Evolutionary conservation across 2,113 vertebrate genomes (phyloP), one percentile per base, ranked within the genome.

Genomic region (Ceyx melanurus): DNA sequence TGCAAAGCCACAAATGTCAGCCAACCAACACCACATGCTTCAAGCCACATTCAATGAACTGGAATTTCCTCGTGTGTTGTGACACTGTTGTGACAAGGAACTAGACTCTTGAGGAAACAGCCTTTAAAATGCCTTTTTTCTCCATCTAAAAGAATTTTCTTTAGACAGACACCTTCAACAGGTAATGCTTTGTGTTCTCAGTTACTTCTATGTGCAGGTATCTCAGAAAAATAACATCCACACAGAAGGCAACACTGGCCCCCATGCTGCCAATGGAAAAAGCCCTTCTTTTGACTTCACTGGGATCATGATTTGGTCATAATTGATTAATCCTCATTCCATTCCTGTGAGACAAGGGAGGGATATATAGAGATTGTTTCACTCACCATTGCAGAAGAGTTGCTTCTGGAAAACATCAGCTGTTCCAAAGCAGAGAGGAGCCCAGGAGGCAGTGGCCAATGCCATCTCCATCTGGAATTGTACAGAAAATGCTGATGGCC

Each of bases 371-470:
- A 82, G 56, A 77, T 82, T 67, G 37, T 62, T 86, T 90, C 83
- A 87, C 46, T 72, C 43, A 48, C 46, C 84, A 62, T 37, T 35
- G 46, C 64, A 76, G 26, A 15, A 54, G 4, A 3, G 26, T 22
- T 85, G 82, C 56, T 93, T 91, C 84, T 94, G 89, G 84, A 91
- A 95, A 94, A 94, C 56, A 85, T 31, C 71, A 85, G 46, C 89
- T 66, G 42, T 91, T 95, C 84, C 71, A 71, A 89, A 85, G 43
- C 42, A 92, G 62, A 90, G 25, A 76, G 67, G 51, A 92, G 61
- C 37, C 67, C 62, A 73, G 81, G 71, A 76, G 58, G 89, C 75
- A 84, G 37, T 15, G 18, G 78, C 67, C 72, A 91, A 71, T 48
- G n/a, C 43, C 23, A 48, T 76, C 80, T 89, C 68, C 56, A 80